phyloP scores from a whole-genome alignment of 2,888 invertebrate genomes.

The Omphaloscelis lunosa region DNA sequence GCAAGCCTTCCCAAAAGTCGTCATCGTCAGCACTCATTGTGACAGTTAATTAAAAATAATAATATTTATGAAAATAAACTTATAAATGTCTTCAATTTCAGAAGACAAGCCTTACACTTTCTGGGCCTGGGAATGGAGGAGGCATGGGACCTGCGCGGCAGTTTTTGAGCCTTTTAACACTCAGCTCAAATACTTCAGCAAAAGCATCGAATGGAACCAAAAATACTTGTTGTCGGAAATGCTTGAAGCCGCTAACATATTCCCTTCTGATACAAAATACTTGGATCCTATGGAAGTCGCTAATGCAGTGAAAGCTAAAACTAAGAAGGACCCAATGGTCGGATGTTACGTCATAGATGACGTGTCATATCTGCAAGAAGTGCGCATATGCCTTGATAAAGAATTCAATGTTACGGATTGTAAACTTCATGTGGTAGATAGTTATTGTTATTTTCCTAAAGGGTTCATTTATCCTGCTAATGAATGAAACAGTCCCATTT shows the following conservation, averaged over 20 bases:
- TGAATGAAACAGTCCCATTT: neutral
- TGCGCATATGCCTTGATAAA: conserved; percentile 28
- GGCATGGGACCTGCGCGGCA: conserved; percentile 24
- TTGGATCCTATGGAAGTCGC: conserved; percentile 12
- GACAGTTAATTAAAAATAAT: neutral
- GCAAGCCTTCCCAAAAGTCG: neutral
- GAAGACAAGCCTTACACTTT: neutral
- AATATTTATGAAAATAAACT: neutral
- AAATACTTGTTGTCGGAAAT: conserved; percentile 1
- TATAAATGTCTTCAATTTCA: neutral
- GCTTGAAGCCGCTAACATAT: conserved; percentile 31
- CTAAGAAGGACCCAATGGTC: conserved; percentile 22
- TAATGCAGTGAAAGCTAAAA: conserved; percentile 21
- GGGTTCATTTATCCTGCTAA: conserved; percentile 24
- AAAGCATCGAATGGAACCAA: conserved; percentile 27
- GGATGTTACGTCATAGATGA: conserved; percentile 19
- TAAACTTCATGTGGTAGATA: conserved; percentile 12
- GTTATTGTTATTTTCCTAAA: conserved; percentile 1
- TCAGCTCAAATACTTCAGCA: conserved; percentile 28
- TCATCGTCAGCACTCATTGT: neutral
- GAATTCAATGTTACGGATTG: conserved; percentile 30
- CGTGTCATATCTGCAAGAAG: conserved; percentile 18
- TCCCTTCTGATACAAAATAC: conserved; percentile 15
- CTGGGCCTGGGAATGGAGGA: conserved; percentile 18
- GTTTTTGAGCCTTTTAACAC: conserved; percentile 12